phyloP scores from a whole-genome alignment of 2,797 vertebrate genomes.

The Philypnodon macrostomus region DNA sequence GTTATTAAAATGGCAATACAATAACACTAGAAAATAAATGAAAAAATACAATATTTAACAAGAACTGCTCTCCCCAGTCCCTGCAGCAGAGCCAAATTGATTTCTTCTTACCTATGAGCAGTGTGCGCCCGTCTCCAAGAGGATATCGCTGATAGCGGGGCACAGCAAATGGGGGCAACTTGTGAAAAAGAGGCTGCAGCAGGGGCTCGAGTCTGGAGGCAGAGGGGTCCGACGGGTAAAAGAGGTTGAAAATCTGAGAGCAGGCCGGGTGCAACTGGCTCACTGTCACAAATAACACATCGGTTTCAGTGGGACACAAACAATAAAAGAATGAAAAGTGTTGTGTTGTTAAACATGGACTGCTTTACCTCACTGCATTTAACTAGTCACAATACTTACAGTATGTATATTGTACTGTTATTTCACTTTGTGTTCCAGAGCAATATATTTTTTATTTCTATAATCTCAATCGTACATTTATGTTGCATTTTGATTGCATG shows the following conservation, averaged over 20 bases:
- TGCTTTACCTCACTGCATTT: too few species aligned
- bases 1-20: conserved; percentile 29
- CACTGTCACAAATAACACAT: conserved; percentile 69
- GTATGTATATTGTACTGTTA: too few species aligned
- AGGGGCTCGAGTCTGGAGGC: conserved; percentile 93
- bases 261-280: conserved; percentile 91
- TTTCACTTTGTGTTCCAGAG: too few species aligned
- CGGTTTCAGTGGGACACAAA: not conserved
- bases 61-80: conserved; percentile 3
- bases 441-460: too few species aligned
- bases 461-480: too few species aligned
- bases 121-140: conserved; percentile 88
- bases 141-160: conserved; percentile 96
- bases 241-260: conserved; percentile 95
- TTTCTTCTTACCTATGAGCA: conserved; percentile 83
- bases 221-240: conserved; percentile 95
- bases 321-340: not conserved
- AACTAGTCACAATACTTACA: too few species aligned
- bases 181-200: conserved; percentile 89
- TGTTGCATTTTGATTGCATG: too few species aligned
- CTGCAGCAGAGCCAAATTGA: conserved; percentile 17
- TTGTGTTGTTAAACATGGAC: too few species aligned
- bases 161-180: conserved; percentile 87
- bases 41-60: conserved; percentile 42
- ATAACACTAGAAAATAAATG: conserved; percentile 35